Evolutionary conservation across 1,140 invertebrate genomes (phyloP), one percentile per base, ranked within the genome.

Genomic region (Aphelinus certus): DNA sequence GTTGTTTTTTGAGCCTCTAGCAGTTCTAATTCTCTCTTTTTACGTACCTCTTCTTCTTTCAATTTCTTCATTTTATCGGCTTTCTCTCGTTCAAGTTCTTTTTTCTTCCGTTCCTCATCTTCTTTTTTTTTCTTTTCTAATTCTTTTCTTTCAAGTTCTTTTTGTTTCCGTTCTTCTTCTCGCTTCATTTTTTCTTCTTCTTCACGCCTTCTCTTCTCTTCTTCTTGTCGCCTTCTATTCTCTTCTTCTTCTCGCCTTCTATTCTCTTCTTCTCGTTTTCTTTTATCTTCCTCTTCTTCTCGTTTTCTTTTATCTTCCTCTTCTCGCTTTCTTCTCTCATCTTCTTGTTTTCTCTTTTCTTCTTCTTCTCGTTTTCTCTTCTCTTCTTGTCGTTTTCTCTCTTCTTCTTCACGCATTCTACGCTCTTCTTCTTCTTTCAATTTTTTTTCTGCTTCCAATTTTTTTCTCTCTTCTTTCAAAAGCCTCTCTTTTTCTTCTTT

Each of bases 101-200:
- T 70, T 64, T 55, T 79, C 73, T 79, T 79, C 62, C 55, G 79
- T 64, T 75, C 71, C 62, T 69, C 67, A 46, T 72, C 62, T 77
- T 58, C 57, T 68, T 67, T 75, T 58, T 60, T 60, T 74, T 81
- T 76, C 62, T 74, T 67, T 62, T 55, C 75, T 81, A 70, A 62
- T 70, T 60, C 78, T 72, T 78, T 78, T 58, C 55, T 78, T 64
- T 75, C 71, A 26, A 26, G 26, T 62, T 58, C 73, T 77, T 61
- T 70, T 64, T 55, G 78, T 72, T 79, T 79, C 62, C 55, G 79
- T 64, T 75, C 71, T 64, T 69, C 67, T 49, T 72, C 62, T 77
- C 56, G 53, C 68, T 67, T 75, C 56, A 58, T 60, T 74, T 81
- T 76, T 62, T 69, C 67, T 47, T 72, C 62, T 77, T 58, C 57